phyloP scores from a whole-genome alignment of 2,113 vertebrate species.

The Bucco capensis region DNA sequence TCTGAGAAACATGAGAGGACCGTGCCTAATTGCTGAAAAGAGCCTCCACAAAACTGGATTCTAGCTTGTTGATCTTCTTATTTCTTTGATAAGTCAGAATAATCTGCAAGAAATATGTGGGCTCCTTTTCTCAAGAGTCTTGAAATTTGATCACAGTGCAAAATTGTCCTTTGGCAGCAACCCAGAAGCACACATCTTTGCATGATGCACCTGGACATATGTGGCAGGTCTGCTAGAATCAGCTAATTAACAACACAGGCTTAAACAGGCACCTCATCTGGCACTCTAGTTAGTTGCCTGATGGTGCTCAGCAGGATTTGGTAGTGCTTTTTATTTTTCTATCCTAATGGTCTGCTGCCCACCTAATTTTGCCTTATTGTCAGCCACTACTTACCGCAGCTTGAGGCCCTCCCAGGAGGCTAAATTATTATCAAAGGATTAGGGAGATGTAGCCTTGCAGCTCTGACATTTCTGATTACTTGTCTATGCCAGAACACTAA shows the following conservation, averaged over 20 bases:
- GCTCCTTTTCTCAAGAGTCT: conserved; percentile 73
- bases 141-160: conserved; percentile 78
- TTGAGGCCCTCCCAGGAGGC: conserved; percentile 88
- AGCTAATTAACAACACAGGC: conserved; percentile 88
- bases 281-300: conserved; percentile 84
- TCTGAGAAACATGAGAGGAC: conserved; percentile 73
- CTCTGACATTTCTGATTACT: conserved; percentile 90
- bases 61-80: conserved; percentile 74
- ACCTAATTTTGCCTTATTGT: conserved; percentile 90
- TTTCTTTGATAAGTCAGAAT: conserved; percentile 79
- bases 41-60: conserved; percentile 70
- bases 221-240: conserved; percentile 83
- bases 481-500: conserved; percentile 89
- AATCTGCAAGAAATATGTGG: conserved; percentile 76
- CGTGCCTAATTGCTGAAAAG: conserved; percentile 75
- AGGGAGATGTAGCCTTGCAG: conserved; percentile 86
- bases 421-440: conserved; percentile 92
- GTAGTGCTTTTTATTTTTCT: conserved; percentile 87
- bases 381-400: conserved; percentile 87
- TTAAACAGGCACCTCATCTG: conserved; percentile 91
- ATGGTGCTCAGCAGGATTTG: conserved; percentile 85
- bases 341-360: conserved; percentile 87
- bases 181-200: conserved; percentile 79
- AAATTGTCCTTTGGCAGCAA: conserved; percentile 80
- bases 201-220: conserved; percentile 85